phyloP scores from a whole-genome alignment of 2,113 vertebrate genomes.

The Glareola pratincola region DNA sequence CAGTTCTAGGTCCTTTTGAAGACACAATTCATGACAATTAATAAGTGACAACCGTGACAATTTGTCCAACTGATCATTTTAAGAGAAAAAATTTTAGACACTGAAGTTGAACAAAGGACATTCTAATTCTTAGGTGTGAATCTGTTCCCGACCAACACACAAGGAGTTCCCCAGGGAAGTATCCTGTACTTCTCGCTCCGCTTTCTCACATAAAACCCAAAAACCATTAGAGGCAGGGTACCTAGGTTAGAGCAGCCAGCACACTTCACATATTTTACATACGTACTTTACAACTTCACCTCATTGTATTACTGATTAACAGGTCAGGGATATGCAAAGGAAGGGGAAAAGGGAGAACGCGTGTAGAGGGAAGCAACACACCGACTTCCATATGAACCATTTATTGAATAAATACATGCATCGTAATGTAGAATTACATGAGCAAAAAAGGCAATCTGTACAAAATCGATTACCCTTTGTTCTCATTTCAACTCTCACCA shows the following conservation, averaged over 20 bases:
- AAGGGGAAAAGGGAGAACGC: neutral
- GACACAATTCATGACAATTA: neutral
- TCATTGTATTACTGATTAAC: neutral
- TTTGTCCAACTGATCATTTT: neutral
- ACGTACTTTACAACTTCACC: neutral
- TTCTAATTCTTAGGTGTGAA: neutral
- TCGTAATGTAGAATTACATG: conserved; percentile 64
- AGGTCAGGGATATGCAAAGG: neutral
- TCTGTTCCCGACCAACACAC: neutral
- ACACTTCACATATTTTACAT: neutral
- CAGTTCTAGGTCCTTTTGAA: neutral
- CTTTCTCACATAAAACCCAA: neutral
- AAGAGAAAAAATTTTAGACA: neutral
- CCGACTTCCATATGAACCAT: conserved; percentile 36
- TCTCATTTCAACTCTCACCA: conserved; percentile 28
- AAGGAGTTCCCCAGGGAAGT: neutral
- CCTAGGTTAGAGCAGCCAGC: neutral
- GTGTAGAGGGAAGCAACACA: neutral
- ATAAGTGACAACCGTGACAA: neutral
- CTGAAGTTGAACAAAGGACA: neutral
- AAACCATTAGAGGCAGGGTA: neutral
- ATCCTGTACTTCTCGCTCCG: neutral
- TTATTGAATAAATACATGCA: conserved; percentile 81
- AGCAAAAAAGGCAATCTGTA: conserved; percentile 65
- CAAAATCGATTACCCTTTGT: conserved; percentile 50